Conservation (phyloP, 2,113 vertebrate species). For the Anthoscopus minutus region DNA sequence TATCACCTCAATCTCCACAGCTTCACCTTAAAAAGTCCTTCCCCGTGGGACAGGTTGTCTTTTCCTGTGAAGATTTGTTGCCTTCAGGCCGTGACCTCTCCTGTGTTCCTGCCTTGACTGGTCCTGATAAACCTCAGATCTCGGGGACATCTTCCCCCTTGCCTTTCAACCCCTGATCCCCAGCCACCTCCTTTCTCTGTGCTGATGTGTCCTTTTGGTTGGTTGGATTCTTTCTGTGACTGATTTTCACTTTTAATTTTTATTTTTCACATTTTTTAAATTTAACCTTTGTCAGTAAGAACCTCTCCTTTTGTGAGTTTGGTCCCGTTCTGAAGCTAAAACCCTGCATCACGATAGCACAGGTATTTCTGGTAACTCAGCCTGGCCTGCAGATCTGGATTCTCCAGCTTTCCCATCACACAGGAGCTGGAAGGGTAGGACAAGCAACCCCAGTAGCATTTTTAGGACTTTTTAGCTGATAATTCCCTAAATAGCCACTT, state of each 20-base stretch:
- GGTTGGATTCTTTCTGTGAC: neutral
- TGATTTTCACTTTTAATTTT: too few relatives aligned
- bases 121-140: neutral
- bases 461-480: neutral
- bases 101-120: neutral
- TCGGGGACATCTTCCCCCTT: neutral
- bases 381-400: neutral
- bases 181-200: neutral
- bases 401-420: neutral
- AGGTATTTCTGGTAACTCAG: slow-evolving; percentile 11
- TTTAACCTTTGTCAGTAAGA: neutral
- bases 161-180: neutral
- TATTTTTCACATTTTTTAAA: neutral
- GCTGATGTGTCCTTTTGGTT: neutral
- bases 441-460: neutral
- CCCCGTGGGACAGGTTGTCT: neutral
- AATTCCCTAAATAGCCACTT: neutral
- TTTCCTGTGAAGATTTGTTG: neutral
- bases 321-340: neutral
- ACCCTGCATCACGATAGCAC: neutral
- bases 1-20: neutral
- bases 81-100: neutral
- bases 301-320: neutral
- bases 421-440: neutral
- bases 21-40: neutral